These are phyloP conservation scores for Suncus etruscus DNA, from an alignment of 2,113 vertebrate genomes.

Conservation along the genomic window DNA sequence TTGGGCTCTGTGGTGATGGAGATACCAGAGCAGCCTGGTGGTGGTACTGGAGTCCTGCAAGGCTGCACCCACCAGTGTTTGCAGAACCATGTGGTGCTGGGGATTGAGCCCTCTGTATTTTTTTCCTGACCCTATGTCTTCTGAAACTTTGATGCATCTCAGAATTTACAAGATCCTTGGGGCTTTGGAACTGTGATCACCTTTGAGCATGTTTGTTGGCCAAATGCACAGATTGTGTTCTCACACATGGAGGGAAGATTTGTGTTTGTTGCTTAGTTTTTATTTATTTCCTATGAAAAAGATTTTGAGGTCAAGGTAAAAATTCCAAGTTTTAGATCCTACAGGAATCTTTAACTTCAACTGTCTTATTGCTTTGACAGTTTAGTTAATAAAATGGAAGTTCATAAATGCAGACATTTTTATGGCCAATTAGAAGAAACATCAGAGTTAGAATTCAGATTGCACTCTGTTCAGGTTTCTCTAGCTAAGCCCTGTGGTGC, in stretches of 20 bases:
- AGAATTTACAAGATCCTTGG: not conserved
- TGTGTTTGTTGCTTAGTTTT: not conserved
- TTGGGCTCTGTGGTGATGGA: too few relatives aligned
- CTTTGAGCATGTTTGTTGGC: not conserved
- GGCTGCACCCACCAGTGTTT: too few relatives aligned
- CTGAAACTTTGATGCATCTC: not conserved
- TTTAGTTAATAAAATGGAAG: conserved; percentile 4
- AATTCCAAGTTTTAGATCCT: not conserved
- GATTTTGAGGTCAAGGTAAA: not conserved
- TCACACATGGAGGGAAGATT: not conserved
- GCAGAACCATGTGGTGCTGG: too few relatives aligned
- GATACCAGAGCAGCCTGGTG: too few relatives aligned
- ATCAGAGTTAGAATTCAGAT: not conserved
- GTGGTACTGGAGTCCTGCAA: too few relatives aligned
- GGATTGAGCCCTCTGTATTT: too few relatives aligned
- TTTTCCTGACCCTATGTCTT: too few relatives aligned
- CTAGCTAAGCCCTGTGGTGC: not conserved
- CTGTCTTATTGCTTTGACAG: conserved; percentile 23
- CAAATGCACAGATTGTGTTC: not conserved
- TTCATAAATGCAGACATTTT: not conserved
- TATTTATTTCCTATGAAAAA: too few relatives aligned
- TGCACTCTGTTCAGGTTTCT: not conserved
- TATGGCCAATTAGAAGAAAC: not conserved
- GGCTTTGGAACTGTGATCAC: not conserved
- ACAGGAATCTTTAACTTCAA: not conserved